Base-by-base conservation (phyloP, 2,888 invertebrate genomes). In the Rhimphoctona megacephalus region DNA sequence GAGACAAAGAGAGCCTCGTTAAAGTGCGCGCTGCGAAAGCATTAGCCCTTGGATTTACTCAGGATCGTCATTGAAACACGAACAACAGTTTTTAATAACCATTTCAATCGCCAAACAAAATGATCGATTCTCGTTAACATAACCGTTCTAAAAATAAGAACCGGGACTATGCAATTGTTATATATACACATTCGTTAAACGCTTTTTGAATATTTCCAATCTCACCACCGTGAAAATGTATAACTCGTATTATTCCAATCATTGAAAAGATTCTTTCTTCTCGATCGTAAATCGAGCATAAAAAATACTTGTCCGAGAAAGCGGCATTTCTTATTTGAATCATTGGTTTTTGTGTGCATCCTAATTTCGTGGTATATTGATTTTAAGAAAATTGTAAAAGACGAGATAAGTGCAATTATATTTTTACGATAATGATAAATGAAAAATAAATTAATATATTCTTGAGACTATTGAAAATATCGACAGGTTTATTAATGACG, bases 11-110 rank as follows among this genome's bases (percentile, higher is more conserved):
- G 57, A 90, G 87, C 46, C 81, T 89, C 54, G 93, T 94, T 2
- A 92, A 92, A 88, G 89, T 90, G 61, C 91, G 93, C 1, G 93
- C 94, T 3, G 93, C 93, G 19, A 90, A 89, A 74, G 92, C 93
- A 0, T 87, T 93, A 1, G 90, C 92, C 14, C 85, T 92, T 19
- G 90, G 91, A 73, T 93, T 92, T 81, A 91, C 91, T 36, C 54
- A 61, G n/a, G 46, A 79, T 43, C 46, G 30, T 67, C 67, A 49
- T 22, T 57, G 19, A 43, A 30, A 46, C 9, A 67, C 39, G 49
- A 22, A 22, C 9, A 43, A n/a, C 0, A 46, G 7, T 25, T n/a
- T 67, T 36, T 6, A 49, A 25, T n/a, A 3, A 69, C 4, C 43
- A n/a, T 30, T 22, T 22, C 22, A 14, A 22, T 77, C 49, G 49